Evolutionary conservation across 1,140 invertebrate genomes (phyloP), one percentile per base, ranked within the genome.

Genomic region (Conus ventricosus): DNA sequence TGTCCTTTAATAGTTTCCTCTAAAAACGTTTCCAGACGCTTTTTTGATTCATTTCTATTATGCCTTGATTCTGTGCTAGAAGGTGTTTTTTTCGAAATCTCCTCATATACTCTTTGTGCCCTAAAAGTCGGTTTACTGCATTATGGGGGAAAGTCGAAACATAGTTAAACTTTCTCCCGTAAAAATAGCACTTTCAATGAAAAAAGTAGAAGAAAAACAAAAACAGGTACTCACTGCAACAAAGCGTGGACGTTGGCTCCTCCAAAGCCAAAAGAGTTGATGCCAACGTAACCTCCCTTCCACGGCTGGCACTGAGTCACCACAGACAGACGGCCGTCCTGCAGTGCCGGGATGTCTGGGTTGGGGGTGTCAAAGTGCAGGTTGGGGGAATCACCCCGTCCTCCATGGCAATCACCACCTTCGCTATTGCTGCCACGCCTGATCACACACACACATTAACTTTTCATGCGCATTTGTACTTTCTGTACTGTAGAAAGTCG

Each of bases 201-300:
- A 39, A 57, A 10, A 57, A 84, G 23, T 15, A 15, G 5, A n/a
- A 60, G 5, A 55, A 57, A 57, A 17, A 7, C 7, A 20, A 23
- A 84, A 84, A 23, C 20, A 39, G 20, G 4, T 39, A 85, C 51
- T 1, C 97, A 97, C 92, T 97, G 97, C 0, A 99, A 95, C 85
- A 99, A 96, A 0, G 98, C 95, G 95, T 99, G 99, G 23, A 98
- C 98, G 95, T 99, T 99, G 51, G 98, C 98, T 83, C 99, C 99
- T 87, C 99, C 99, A 95, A 99, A 99, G 27, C 99, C 99, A 95
- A 99, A 99, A 5, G 98, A 99, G 95, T 99, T 99, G 3, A 99
- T 93, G 10, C 97, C 98, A 63, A 98, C 97, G 51, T 98, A 95
- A 20, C 98, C 98, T 25, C 98, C 98, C 63, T 97, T 97, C 97